phyloP scores from a whole-genome alignment of 2,797 vertebrate genomes.

The Hybognathus amarus region DNA sequence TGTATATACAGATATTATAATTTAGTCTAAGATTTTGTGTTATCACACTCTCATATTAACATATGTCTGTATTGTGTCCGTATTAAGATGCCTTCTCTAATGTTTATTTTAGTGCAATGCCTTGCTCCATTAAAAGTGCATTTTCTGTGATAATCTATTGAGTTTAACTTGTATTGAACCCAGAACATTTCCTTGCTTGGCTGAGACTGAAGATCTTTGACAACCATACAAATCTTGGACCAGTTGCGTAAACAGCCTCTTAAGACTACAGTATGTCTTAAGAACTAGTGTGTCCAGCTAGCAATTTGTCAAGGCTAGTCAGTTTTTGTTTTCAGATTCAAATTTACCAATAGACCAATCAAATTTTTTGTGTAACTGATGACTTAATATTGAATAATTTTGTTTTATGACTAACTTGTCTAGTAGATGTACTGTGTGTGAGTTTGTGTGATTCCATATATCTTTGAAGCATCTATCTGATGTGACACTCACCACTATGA shows the following conservation, averaged over 20 bases:
- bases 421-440: background rate
- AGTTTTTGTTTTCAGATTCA: background rate
- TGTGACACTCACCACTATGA: background rate
- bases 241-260: background rate
- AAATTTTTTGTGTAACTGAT: background rate
- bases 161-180: slow-evolving; percentile 5
- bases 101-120: background rate
- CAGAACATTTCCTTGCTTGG: slow-evolving; percentile 58
- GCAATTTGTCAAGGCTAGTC: background rate
- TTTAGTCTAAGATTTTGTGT: too few species aligned
- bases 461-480: background rate
- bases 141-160: background rate
- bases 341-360: background rate
- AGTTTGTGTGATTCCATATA: background rate
- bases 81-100: background rate
- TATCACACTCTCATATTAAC: too few species aligned
- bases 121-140: background rate
- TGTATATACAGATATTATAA: too few species aligned
- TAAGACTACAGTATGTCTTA: too few species aligned
- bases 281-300: background rate
- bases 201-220: slow-evolving; percentile 48
- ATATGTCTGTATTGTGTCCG: background rate
- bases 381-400: too few species aligned
- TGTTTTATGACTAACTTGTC: too few species aligned
- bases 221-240: slow-evolving; percentile 56